Conservation (phyloP, 2,113 vertebrate species). For the Bubo bubo region DNA sequence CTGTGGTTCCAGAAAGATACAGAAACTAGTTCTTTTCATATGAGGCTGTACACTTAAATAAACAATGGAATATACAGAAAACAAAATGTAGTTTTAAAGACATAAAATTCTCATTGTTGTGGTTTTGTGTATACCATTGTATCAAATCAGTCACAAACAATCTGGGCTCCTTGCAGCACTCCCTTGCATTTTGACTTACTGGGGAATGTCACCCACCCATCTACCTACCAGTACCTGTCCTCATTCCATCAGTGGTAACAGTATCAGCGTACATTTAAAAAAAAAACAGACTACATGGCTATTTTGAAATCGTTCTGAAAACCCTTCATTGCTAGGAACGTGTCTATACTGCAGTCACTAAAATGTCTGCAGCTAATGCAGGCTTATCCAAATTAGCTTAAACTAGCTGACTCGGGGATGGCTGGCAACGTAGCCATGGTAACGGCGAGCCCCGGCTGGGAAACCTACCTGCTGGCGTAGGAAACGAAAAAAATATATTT, state of each 20-base stretch:
- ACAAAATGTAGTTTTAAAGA: not conserved
- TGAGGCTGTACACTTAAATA: not conserved
- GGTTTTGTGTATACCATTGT: not conserved
- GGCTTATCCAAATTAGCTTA: conserved; percentile 16
- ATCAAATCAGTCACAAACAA: not conserved
- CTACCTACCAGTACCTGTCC: not conserved
- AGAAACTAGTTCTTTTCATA: not conserved
- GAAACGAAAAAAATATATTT: not conserved
- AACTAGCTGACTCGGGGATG: not conserved
- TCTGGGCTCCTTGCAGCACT: not conserved
- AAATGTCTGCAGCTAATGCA: conserved; percentile 2
- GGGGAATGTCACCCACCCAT: not conserved
- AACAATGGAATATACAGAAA: not conserved
- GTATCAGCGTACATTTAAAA: not conserved
- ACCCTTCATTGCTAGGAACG: not conserved
- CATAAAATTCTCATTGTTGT: not conserved
- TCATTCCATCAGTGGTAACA: not conserved
- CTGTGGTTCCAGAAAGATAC: not conserved
- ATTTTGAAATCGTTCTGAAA: not conserved
- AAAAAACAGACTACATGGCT: not conserved
- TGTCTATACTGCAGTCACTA: not conserved
- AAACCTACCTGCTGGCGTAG: conserved; percentile 16
- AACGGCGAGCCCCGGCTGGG: not conserved
- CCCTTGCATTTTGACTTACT: not conserved
- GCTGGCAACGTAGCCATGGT: conserved; percentile 23